These are phyloP conservation scores for Xestia c-nigrum DNA, from an alignment of 2,888 invertebrate genomes.

Conservation along the genomic window DNA sequence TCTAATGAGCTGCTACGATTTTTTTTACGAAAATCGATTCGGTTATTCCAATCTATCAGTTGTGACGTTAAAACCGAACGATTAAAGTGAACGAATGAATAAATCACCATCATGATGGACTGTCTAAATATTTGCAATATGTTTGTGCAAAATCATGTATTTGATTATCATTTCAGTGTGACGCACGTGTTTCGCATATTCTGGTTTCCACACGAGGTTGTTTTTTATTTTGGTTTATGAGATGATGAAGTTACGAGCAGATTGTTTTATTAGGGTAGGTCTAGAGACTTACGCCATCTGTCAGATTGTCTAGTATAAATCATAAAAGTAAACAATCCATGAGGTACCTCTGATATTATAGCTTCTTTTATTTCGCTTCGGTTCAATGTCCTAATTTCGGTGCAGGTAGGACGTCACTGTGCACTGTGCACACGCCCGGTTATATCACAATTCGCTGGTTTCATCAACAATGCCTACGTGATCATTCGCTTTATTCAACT, in stretches of 20 bases:
- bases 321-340: background rate
- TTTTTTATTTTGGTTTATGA: background rate
- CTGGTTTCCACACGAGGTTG: constrained; percentile 1
- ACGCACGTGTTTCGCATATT: constrained; percentile 9
- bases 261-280: constrained; percentile 16
- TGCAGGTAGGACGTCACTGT: constrained; percentile 6
- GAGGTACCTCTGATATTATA: background rate
- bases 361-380: background rate
- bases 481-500: constrained; percentile 32
- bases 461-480: constrained; percentile 30
- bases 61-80: constrained; percentile 30
- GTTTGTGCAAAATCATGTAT: constrained; percentile 14
- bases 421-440: constrained; percentile 2
- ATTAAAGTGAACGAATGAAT: constrained; percentile 5
- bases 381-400: constrained; percentile 39
- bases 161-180: constrained; percentile 13
- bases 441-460: constrained; percentile 16
- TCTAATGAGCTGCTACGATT: constrained; percentile 38
- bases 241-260: background rate
- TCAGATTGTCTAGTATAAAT: background rate
- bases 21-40: constrained; percentile 40
- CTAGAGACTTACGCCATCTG: background rate
- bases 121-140: constrained; percentile 25
- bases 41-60: constrained; percentile 37
- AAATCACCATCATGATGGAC: constrained; percentile 7